Evolutionary conservation across 2,888 invertebrate genomes (phyloP), one percentile per base, ranked within the genome.

Genomic region (Digitonthophagus gazella): DNA sequence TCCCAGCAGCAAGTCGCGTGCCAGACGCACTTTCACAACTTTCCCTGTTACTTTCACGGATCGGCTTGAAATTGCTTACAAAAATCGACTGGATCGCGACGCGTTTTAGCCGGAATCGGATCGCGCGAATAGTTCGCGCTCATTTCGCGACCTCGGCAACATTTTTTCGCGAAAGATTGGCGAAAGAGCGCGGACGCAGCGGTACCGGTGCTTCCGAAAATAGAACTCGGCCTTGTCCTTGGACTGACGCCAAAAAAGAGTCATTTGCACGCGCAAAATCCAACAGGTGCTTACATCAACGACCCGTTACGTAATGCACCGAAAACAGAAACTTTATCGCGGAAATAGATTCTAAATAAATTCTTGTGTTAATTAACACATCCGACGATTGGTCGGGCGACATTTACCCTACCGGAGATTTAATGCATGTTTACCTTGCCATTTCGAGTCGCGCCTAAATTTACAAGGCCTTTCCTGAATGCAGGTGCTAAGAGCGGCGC

Each of bases 31-130:
- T 61, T 61, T 61, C 61, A 61, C 61, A 16, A 61, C 61, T 61
- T 61, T 61, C 61, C 61, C 19, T 61, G n/a, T 18, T 61, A 61
- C 61, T 61, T 61, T 61, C 61, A 61, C 61, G 61, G 18, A 18
- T 16, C 61, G n/a, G 18, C 61, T 18, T 19, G 20, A 44, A 44
- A 44, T 44, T 44, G 28, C 28, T 15, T 16, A 19, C 61, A 18
- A 16, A 61, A 61, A n/a, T 61, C 61, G 18, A 57, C 2, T 6
- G 57, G 18, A n/a, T 18, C 18, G n/a, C 19, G 11, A 16, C 61
- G 15, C 61, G 19, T n/a, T 61, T 44, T 5, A 5, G 11, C 28
- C 8, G 15, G 11, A 19, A 58, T 15, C 58, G 18, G 58, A 58
- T 58, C 19, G 58, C 19, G 16, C n/a, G 19, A 3, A 58, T 3